These are phyloP conservation scores for Nasonia oneida DNA, from an alignment of 2,888 invertebrate species.

Conservation along the genomic window DNA sequence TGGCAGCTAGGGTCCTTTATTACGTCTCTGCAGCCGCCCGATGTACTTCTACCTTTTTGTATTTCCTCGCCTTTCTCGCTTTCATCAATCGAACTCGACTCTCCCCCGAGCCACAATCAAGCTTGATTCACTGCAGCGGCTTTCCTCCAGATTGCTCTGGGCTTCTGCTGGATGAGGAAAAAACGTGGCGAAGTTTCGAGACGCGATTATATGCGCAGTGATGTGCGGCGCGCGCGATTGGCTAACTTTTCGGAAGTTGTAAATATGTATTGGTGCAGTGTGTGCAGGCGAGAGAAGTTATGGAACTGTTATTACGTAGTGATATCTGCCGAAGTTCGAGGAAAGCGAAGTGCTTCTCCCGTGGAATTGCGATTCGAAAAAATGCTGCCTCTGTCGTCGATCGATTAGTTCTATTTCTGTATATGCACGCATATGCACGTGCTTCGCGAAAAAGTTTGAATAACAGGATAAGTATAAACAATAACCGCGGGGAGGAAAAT, in stretches of 20 bases:
- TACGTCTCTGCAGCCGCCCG: conserved; percentile 9
- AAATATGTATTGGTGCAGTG: conserved; percentile 21
- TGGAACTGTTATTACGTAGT: conserved; percentile 14
- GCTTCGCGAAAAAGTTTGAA: neutral
- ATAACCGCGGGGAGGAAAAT: neutral
- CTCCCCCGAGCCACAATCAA: neutral
- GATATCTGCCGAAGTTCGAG: neutral
- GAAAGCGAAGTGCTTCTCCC: neutral
- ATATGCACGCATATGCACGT: neutral
- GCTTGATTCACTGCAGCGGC: neutral
- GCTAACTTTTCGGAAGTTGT: conserved; percentile 13
- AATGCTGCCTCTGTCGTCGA: neutral
- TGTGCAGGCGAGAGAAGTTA: neutral
- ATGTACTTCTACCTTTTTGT: conserved; percentile 20
- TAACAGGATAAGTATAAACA: neutral
- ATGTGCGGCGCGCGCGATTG: neutral
- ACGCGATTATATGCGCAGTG: neutral
- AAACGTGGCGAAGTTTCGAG: neutral
- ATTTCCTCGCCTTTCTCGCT: neutral
- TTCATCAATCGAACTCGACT: conserved; percentile 26
- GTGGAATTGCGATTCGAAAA: neutral
- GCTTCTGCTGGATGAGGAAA: neutral
- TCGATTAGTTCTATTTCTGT: neutral
- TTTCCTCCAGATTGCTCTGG: neutral
- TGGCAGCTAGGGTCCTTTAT: conserved; percentile 32